Evolutionary conservation across 2,797 vertebrate genomes (phyloP).

Genomic region (Denticeps clupeoides): DNA sequence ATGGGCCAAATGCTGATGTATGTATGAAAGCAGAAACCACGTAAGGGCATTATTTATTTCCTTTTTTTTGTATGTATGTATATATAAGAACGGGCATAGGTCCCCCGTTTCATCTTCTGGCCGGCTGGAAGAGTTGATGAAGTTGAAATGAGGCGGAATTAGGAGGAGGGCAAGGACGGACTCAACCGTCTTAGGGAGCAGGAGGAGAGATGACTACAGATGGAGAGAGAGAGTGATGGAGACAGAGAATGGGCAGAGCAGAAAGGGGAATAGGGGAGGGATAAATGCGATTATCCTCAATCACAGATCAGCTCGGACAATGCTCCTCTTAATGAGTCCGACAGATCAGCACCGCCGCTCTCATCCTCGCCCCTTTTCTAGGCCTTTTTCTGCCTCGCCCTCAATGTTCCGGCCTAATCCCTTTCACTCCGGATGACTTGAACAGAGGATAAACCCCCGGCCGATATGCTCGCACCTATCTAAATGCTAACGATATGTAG

Average conservation of each 20-base stretch:
- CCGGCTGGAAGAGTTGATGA: conserved; percentile 99
- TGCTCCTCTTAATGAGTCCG: conserved; percentile 89
- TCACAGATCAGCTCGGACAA: conserved; percentile 83
- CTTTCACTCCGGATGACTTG: conserved; percentile 75
- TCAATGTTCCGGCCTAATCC: conserved; percentile 79
- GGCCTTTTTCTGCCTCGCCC: too few species aligned
- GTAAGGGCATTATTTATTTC: too few species aligned
- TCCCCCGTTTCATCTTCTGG: conserved; percentile 92
- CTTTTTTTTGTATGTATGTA: too few species aligned
- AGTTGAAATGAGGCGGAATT: conserved; percentile 99
- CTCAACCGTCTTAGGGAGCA: conserved; percentile 49
- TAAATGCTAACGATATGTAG: conserved; percentile 99
- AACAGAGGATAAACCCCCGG: conserved; percentile 67
- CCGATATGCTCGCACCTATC: conserved; percentile 84
- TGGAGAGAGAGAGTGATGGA: too few species aligned
- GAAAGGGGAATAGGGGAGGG: conserved; percentile 26
- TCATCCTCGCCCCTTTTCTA: too few species aligned
- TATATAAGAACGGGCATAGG: too few species aligned
- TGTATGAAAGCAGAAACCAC: too few species aligned
- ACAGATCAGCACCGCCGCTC: conserved; percentile 39
- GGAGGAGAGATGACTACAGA: too few species aligned
- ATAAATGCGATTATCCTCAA: conserved; percentile 98
- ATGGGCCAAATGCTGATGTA: conserved; percentile 24
- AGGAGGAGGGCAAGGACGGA: too few species aligned
- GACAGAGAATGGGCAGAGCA: too few species aligned